These are phyloP conservation scores for Taphrorychus bicolor DNA, from an alignment of 2,888 invertebrate genomes.

Conservation along the genomic window DNA sequence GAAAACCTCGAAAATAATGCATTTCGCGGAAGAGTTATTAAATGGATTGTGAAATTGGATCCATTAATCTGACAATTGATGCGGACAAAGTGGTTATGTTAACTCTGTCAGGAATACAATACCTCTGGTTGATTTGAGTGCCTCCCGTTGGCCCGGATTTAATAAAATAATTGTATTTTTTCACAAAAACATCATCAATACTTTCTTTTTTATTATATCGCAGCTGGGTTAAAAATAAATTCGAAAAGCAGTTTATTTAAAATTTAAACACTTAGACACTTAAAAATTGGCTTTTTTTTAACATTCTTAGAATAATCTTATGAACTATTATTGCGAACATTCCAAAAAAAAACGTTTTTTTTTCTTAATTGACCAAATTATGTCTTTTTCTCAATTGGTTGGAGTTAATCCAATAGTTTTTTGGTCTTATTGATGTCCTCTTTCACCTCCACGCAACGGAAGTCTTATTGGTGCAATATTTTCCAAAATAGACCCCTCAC, in stretches of 20 bases:
- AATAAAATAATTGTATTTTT: neutral
- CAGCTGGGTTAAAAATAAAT: neutral
- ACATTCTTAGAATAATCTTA: too few relatives aligned
- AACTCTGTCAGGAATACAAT: neutral
- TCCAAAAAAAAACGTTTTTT: too few relatives aligned
- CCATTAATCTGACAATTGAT: neutral
- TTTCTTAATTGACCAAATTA: too few relatives aligned
- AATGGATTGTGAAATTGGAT: constrained; percentile 5
- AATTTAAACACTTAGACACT: neutral
- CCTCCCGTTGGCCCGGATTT: neutral
- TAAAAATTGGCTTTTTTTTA: too few relatives aligned
- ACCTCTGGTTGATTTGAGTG: neutral
- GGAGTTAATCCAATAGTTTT: too few relatives aligned
- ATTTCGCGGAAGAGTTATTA: neutral
- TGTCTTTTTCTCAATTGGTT: too few relatives aligned
- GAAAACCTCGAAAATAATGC: constrained; percentile 12
- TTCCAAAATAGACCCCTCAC: too few relatives aligned
- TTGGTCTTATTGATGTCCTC: too few relatives aligned
- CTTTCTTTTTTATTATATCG: neutral
- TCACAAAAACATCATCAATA: neutral
- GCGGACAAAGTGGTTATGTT: constrained; percentile 1
- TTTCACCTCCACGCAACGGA: too few relatives aligned
- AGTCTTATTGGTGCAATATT: too few relatives aligned
- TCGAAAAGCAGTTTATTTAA: neutral
- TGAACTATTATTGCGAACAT: too few relatives aligned